Evolutionary conservation across 2,113 vertebrate genomes (phyloP).

Genomic region (Saguinus imperator): DNA sequence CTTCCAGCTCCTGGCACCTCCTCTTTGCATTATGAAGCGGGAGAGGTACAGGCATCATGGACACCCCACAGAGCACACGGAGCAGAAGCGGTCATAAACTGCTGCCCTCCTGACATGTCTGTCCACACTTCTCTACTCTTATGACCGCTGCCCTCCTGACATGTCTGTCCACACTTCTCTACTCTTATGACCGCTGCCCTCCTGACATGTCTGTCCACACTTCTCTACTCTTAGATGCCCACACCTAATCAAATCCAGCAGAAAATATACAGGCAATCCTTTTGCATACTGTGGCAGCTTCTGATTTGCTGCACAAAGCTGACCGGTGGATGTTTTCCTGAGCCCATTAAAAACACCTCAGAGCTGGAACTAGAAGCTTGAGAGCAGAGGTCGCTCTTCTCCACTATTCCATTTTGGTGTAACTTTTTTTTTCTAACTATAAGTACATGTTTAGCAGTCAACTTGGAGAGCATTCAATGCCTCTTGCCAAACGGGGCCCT

Average conservation of each 20-base stretch:
- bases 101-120: not conserved
- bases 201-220: not conserved
- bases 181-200: no score
- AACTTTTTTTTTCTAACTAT: not conserved
- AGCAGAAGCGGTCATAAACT: not conserved
- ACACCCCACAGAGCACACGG: not conserved
- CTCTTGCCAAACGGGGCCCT: not conserved
- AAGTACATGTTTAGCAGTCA: not conserved
- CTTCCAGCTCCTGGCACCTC: not conserved
- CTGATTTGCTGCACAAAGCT: constrained; percentile 1
- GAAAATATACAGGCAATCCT: not conserved
- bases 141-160: not conserved
- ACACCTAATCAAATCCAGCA: not conserved
- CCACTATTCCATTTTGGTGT: not conserved
- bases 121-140: constrained; percentile 47
- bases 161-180: constrained; percentile 17
- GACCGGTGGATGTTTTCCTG: not conserved
- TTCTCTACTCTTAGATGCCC: constrained; percentile 26
- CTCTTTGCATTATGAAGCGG: not conserved
- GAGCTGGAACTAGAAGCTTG: not conserved
- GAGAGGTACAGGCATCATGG: not conserved
- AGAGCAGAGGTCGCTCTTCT: not conserved
- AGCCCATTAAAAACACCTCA: not conserved
- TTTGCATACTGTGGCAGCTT: not conserved
- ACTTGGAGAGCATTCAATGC: not conserved